These are phyloP conservation scores for Tachina grossa DNA, from an alignment of 2,888 invertebrate species.

Conservation along the genomic window DNA sequence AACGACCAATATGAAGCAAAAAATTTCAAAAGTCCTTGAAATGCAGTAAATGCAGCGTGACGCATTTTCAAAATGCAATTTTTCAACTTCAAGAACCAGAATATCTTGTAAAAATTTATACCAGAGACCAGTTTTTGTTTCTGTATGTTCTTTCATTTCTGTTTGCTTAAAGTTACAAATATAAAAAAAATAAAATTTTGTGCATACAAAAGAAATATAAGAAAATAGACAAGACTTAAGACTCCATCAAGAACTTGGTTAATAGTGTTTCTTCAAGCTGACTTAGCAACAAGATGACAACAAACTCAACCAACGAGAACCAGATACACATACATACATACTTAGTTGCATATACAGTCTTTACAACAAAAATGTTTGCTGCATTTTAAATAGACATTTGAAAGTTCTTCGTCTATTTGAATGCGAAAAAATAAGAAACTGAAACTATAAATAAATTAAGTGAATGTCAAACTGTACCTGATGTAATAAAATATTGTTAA, in stretches of 20 bases:
- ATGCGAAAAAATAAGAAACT: constrained; percentile 18
- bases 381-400: constrained; percentile 45
- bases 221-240: constrained; percentile 53
- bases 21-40: constrained; percentile 78
- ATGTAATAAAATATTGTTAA: constrained; percentile 24
- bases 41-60: constrained; percentile 76
- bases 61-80: constrained; percentile 69
- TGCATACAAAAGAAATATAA: constrained; percentile 35
- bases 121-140: constrained; percentile 55
- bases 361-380: constrained; percentile 36
- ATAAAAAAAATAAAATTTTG: constrained; percentile 12
- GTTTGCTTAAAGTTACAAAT: constrained; percentile 10
- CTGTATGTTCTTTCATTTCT: constrained; percentile 3
- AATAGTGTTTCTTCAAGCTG: constrained; percentile 56
- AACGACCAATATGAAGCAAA: constrained; percentile 73
- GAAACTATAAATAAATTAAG: constrained; percentile 52
- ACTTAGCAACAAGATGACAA: constrained; percentile 58
- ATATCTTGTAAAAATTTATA: constrained; percentile 62
- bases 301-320: constrained; percentile 11
- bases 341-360: not conserved
- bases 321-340: not conserved
- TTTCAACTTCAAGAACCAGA: constrained; percentile 65
- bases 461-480: constrained; percentile 65
- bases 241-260: constrained; percentile 57
- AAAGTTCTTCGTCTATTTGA: constrained; percentile 53